A percentile compares a stretch with the other conserved stretches of the same genome.
These are phyloP conservation scores for Tetramorium bicarinatum DNA, from an alignment of 2,888 invertebrate species.

Conservation along the genomic window DNA sequence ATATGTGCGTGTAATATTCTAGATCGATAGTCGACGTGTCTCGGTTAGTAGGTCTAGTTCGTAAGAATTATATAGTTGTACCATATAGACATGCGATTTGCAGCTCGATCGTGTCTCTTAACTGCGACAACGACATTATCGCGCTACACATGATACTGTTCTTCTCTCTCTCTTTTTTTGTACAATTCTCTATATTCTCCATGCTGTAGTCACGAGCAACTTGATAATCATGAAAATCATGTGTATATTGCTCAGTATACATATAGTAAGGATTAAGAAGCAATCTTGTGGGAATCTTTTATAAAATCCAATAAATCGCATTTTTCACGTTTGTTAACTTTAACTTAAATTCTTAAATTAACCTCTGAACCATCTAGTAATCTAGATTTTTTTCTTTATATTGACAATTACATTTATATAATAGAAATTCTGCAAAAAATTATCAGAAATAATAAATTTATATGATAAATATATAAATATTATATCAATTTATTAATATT, in stretches of 20 bases:
- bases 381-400: not conserved
- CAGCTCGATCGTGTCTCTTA: conserved; percentile 39
- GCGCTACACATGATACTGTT: conserved; percentile 41
- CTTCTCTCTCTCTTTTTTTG: not conserved
- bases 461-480: not conserved
- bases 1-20: conserved; percentile 65
- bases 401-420: not conserved
- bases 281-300: not conserved
- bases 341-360: not conserved
- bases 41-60: conserved; percentile 80
- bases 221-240: not conserved
- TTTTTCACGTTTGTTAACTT: not conserved
- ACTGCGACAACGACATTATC: conserved; percentile 59
- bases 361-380: not conserved
- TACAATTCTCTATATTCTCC: not conserved
- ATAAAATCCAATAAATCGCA: not conserved
- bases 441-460: not conserved
- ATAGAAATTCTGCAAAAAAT: not conserved
- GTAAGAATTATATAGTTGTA: conserved; percentile 62
- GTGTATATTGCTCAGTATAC: not conserved
- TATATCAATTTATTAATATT: not conserved
- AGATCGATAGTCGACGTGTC: conserved; percentile 73
- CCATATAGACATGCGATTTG: conserved; percentile 57
- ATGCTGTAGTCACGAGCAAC: not conserved
- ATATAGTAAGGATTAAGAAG: not conserved